These are phyloP conservation scores for Saturnia japonica DNA, from an alignment of 2,888 invertebrate species.

Conservation along the genomic window DNA sequence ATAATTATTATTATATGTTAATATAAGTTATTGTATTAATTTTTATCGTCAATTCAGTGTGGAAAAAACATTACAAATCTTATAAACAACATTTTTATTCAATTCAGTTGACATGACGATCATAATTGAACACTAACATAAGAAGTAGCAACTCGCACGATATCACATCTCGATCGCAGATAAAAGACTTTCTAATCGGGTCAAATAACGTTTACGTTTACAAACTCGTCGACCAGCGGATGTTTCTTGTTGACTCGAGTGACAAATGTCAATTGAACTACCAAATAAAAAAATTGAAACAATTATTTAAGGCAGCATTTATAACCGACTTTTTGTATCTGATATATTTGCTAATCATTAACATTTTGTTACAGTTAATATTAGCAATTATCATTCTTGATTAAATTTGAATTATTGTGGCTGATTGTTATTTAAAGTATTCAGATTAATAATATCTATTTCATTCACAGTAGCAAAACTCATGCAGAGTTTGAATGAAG, in stretches of 20 bases:
- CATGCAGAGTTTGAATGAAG: neutral
- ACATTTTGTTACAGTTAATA: neutral
- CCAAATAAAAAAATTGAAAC: constrained; percentile 27
- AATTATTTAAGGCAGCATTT: constrained; percentile 8
- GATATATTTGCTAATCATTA: neutral
- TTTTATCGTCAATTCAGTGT: neutral
- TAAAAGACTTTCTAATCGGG: constrained; percentile 73
- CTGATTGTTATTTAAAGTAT: neutral
- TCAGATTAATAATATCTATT: neutral
- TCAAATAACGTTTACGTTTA: constrained; percentile 69
- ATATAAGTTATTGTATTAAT: neutral
- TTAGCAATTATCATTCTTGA: neutral
- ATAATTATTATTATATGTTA: too few relatives aligned
- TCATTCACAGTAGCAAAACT: neutral
- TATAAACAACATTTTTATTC: constrained; percentile 32
- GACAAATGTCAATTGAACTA: constrained; percentile 52
- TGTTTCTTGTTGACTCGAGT: constrained; percentile 48
- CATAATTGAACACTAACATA: constrained; percentile 43
- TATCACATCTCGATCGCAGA: constrained; percentile 69
- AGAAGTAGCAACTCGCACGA: constrained; percentile 54
- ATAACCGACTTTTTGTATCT: constrained; percentile 7
- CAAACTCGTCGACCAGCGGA: constrained; percentile 67
- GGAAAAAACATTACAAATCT: neutral
- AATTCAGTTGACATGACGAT: constrained; percentile 38
- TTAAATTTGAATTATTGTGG: neutral